Base-by-base conservation (phyloP, 2,797 vertebrate genomes). In the Telmatherina bonti region DNA sequence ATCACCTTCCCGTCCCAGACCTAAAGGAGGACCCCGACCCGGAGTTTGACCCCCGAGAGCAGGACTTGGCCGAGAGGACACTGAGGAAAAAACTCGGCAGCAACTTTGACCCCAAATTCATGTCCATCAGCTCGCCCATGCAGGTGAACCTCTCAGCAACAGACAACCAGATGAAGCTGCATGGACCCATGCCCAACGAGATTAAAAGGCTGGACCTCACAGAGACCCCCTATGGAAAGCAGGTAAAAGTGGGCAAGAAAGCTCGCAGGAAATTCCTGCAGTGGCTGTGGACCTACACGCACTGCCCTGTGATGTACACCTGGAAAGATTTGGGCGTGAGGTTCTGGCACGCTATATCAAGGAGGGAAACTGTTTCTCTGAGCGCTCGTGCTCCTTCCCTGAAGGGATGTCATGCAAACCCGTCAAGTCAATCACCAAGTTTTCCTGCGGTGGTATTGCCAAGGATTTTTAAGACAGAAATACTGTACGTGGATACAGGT, bases 401-500 rank as follows among this genome's bases (percentile, higher is more conserved):
- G 96, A 97, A 93, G 96, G 96, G 77, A 97, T 97, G 96, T 95
- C 94, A 72, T 97, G 96, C 93, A 96, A 96, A 74, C 96, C 96
- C 9, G 92, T 93, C 91, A 96, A 96, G 86, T 96, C 96, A 45
- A 95, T 97, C 91, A 95, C 91, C 93, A 97, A 97, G 95, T 95
- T 51, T 95, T 97, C 90, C 94, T 97, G 82, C 93, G 96, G 79
- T 97, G 96, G 96, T 96, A 97, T 82, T 97, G 96, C 89, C 96
- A 97, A 86, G 96, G 96, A n/a, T 97, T 97, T 94, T 90, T 95
- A 85, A 95, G 92, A 90, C 96, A 96, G 85, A 96, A 96, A 88
- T 97, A 95, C 93, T 97, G 96, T 92, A 97, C 96, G 84, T 97
- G 96, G 96, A 97, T 97, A 94, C 95, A 95, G 81, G 95, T 97